These are phyloP conservation scores for Torymus auratus DNA, from an alignment of 2,888 invertebrate genomes.

Conservation along the genomic window DNA sequence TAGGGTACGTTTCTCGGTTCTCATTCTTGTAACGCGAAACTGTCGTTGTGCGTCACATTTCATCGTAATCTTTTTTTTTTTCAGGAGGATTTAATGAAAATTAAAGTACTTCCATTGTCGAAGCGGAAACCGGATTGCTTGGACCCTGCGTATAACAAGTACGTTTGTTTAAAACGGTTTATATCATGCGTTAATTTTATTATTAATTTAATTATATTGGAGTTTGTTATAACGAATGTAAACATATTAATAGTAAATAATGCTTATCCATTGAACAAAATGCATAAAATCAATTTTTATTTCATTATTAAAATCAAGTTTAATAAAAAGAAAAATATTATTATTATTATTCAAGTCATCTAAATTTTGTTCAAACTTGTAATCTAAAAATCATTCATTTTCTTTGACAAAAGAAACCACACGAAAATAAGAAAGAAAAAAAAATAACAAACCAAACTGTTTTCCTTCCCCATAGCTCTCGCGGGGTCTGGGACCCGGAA, in stretches of 20 bases:
- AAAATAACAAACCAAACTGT: no score
- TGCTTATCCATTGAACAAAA: no score
- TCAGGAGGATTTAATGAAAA: constrained; percentile 85
- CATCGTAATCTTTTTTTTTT: constrained; percentile 65
- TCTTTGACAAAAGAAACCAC: no score
- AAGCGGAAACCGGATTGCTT: constrained; percentile 85
- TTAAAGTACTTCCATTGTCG: constrained; percentile 84
- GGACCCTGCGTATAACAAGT: constrained; percentile 80
- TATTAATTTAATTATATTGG: background rate
- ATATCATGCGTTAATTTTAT: background rate
- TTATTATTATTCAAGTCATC: no score
- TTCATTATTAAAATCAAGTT: no score
- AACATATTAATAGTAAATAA: background rate
- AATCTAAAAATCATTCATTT: no score
- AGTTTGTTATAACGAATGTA: background rate
- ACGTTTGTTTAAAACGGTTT: constrained; percentile 63
- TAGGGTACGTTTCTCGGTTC: constrained; percentile 66
- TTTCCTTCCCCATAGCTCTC: constrained; percentile 67
- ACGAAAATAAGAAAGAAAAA: no score
- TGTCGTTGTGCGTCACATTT: background rate
- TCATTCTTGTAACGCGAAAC: constrained; percentile 16
- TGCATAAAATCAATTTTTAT: no score
- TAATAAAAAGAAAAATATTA: no score
- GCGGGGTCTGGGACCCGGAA: constrained; percentile 78
- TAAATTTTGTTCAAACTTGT: no score